phyloP scores from a whole-genome alignment of 2,888 invertebrate species.

The Sisyra nigra region DNA sequence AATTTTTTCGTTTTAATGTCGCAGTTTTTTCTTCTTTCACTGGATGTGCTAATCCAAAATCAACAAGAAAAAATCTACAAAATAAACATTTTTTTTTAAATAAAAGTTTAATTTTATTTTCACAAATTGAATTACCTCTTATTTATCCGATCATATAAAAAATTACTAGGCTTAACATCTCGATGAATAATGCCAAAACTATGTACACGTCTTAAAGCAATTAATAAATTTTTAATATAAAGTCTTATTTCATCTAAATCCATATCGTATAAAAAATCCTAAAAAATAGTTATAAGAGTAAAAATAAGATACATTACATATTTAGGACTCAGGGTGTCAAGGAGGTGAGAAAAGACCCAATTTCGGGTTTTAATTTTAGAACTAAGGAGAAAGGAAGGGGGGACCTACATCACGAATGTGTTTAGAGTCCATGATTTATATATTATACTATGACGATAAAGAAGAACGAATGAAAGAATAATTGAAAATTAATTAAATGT shows the following conservation, averaged over 20 bases:
- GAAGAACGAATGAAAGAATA: too few species aligned
- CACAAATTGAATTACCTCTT: slow-evolving; percentile 29
- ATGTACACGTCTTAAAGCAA: slow-evolving; percentile 67
- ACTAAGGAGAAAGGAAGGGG: too few species aligned
- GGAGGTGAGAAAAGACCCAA: too few species aligned
- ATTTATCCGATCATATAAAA: slow-evolving; percentile 61
- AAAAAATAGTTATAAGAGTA: slow-evolving; percentile 17
- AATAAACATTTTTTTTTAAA: slow-evolving; percentile 4
- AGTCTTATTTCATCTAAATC: slow-evolving; percentile 48
- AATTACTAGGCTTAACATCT: slow-evolving; percentile 85
- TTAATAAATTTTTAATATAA: slow-evolving; percentile 67
- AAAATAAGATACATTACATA: too few species aligned
- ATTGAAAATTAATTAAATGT: too few species aligned
- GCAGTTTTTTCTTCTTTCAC: slow-evolving; percentile 19
- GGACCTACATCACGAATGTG: too few species aligned
- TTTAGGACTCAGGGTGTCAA: too few species aligned
- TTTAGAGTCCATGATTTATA: too few species aligned
- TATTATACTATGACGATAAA: too few species aligned
- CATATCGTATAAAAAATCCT: slow-evolving; percentile 64
- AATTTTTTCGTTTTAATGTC: too few species aligned
- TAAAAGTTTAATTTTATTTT: neutral
- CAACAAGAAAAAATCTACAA: slow-evolving; percentile 58
- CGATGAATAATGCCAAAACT: slow-evolving; percentile 73
- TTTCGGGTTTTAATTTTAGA: too few species aligned
- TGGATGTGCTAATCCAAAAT: slow-evolving; percentile 77